Conservation (phyloP, 2,113 vertebrate species). For the Ptilonorhynchus violaceus region DNA sequence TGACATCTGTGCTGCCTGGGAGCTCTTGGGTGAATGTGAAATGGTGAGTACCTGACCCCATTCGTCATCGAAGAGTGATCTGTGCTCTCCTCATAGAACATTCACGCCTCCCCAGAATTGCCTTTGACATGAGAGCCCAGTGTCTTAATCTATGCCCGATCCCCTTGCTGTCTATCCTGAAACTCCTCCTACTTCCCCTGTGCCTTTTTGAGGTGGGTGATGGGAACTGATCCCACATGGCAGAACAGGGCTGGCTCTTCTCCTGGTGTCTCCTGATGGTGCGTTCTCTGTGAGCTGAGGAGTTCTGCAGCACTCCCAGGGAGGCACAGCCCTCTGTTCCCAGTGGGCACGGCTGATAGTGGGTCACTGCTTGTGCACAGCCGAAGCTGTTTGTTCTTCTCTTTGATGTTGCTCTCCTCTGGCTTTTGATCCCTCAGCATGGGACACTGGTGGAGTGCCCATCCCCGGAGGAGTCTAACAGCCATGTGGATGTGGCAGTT, state of each 20-base stretch:
- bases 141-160: rapidly evolving
- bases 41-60: not conserved
- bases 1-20: not conserved
- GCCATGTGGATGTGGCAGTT: rapidly evolving
- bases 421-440: not conserved
- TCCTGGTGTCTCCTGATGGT: not conserved
- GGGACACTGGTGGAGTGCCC: not conserved
- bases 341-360: rapidly evolving
- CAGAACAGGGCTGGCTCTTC: not conserved
- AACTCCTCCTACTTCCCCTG: not conserved
- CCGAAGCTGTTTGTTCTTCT: not conserved
- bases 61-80: not conserved
- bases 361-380: rapidly evolving
- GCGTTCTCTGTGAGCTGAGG: rapidly evolving
- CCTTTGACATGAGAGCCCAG: not conserved
- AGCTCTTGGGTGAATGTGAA: rapidly evolving
- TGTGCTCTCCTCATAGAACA: not conserved
- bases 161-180: not conserved
- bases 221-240: rapidly evolving
- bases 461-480: not conserved
- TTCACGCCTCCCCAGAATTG: not conserved
- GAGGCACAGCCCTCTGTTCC: not conserved
- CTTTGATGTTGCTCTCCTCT: rapidly evolving
- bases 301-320: not conserved
- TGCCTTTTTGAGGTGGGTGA: not conserved